Conservation (phyloP, 2,888 invertebrate species). For the Ochropleura plecta region DNA sequence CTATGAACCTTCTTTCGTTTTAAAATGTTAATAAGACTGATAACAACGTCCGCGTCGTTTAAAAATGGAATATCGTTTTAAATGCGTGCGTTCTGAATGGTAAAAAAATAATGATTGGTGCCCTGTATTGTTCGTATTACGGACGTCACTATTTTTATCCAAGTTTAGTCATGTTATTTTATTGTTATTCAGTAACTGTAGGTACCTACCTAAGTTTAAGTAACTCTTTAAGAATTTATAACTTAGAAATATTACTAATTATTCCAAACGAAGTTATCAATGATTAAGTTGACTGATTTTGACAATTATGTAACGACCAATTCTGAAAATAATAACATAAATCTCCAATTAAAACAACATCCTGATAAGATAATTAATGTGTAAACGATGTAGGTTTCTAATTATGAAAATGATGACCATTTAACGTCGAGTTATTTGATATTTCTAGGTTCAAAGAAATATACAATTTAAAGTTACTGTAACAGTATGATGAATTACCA, state of each 20-base stretch:
- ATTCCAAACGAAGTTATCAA: background rate
- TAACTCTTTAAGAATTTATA: background rate
- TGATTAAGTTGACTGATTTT: background rate
- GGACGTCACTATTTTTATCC: constrained; percentile 3
- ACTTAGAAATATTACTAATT: too few relatives aligned
- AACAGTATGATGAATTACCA: background rate
- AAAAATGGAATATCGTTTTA: constrained; percentile 22
- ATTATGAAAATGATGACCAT: background rate
- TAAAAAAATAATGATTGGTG: background rate
- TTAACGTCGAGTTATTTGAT: background rate
- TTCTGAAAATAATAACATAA: background rate
- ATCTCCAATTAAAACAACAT: constrained; percentile 2
- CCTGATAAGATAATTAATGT: constrained; percentile 5
- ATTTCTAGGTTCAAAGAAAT: background rate
- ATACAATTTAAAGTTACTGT: background rate
- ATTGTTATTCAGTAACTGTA: background rate
- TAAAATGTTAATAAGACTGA: background rate
- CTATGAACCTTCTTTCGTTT: background rate
- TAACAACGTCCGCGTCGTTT: constrained; percentile 20
- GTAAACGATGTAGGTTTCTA: background rate
- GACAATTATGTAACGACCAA: background rate
- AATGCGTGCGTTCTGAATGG: background rate
- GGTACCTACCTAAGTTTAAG: background rate
- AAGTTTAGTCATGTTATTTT: background rate
- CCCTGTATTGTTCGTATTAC: background rate